Conservation (phyloP, 2,797 vertebrate genomes). For the Nyctibius grandis region DNA sequence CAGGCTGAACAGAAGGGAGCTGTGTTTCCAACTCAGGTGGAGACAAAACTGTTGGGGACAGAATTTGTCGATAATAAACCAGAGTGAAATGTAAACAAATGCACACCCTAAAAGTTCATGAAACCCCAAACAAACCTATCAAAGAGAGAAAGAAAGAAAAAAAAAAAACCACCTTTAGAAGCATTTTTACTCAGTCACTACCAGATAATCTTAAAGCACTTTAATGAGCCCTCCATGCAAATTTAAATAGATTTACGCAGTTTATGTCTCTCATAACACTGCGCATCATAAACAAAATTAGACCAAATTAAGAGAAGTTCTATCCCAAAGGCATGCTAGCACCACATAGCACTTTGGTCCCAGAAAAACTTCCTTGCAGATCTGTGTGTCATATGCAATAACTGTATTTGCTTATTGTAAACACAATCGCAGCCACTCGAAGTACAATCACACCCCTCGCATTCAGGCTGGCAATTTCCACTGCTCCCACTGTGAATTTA, state of each 20-base stretch:
- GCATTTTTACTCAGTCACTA: background rate
- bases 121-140: background rate
- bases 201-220: background rate
- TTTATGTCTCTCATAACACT: background rate
- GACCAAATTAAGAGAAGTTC: background rate
- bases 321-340: background rate
- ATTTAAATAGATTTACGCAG: background rate
- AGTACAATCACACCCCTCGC: background rate
- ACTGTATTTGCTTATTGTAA: background rate
- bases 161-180: background rate
- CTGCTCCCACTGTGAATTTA: background rate
- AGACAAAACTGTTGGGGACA: background rate
- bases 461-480: background rate
- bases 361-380: background rate
- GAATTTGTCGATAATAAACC: background rate
- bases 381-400: background rate
- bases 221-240: background rate
- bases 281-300: background rate
- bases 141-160: background rate
- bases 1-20: background rate
- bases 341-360: background rate
- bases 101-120: background rate
- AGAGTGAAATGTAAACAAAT: background rate
- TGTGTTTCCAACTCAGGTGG: background rate
- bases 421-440: background rate